Conservation (phyloP, 2,888 invertebrate genomes). For the Oscheius sp. region DNA sequence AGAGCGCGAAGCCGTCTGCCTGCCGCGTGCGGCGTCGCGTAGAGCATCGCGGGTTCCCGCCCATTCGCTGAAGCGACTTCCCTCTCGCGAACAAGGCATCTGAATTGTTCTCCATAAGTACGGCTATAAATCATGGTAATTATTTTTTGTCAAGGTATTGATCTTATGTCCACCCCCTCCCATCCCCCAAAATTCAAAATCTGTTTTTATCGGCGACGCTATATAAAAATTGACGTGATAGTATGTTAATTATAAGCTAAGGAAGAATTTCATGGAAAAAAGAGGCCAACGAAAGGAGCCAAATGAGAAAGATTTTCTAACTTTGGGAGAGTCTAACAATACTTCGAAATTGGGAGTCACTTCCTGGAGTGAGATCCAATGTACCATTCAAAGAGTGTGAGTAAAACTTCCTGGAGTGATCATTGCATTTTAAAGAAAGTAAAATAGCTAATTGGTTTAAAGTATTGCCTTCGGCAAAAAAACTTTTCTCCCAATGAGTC, state of each 20-base stretch:
- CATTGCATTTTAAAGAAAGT: no score
- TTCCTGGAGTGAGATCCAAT: conserved; percentile 1
- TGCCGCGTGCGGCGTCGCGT: conserved; percentile 24
- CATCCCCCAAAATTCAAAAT: conserved; percentile 9
- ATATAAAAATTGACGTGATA: no score
- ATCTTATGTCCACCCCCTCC: background rate
- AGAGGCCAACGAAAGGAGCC: no score
- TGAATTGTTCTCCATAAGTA: background rate
- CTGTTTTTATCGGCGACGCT: no score
- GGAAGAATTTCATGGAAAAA: no score
- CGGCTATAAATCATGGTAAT: no score
- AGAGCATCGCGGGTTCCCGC: conserved; percentile 29
- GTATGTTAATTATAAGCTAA: no score
- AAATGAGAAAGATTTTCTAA: background rate
- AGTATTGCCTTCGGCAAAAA: no score
- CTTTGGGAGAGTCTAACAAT: conserved; percentile 1
- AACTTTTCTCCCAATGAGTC: no score
- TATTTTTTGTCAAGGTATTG: background rate
- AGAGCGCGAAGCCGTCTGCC: conserved; percentile 30
- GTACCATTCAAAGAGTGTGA: background rate
- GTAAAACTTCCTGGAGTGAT: no score
- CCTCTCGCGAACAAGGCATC: conserved; percentile 31
- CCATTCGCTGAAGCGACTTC: conserved; percentile 26
- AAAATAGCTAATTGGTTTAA: no score
- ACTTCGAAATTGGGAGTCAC: conserved; percentile 6